These are phyloP conservation scores for Petrophora chlorosata DNA, from an alignment of 2,888 invertebrate species.

Conservation along the genomic window DNA sequence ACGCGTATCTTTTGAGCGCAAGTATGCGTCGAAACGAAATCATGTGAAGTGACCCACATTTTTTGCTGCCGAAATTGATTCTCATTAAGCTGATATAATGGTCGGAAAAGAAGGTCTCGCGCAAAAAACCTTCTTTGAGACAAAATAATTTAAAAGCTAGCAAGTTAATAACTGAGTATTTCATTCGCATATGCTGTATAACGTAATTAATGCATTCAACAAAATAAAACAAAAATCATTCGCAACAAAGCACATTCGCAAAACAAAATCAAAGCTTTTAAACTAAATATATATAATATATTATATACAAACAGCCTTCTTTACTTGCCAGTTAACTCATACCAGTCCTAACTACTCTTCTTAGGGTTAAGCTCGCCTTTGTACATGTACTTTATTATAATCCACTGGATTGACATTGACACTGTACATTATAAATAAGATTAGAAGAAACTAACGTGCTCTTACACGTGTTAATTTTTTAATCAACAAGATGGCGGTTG, in stretches of 20 bases:
- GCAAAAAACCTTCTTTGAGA: not conserved
- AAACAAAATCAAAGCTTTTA: not conserved
- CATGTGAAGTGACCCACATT: not conserved
- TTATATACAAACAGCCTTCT: too few species aligned
- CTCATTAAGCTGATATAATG: not conserved
- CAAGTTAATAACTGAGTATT: not conserved
- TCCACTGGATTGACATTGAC: too few species aligned
- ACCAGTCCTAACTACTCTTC: too few species aligned
- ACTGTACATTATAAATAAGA: too few species aligned
- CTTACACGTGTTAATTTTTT: too few species aligned
- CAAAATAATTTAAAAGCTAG: not conserved
- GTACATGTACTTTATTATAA: too few species aligned
- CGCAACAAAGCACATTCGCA: slow-evolving; percentile 8
- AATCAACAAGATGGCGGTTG: too few species aligned
- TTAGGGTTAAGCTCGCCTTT: too few species aligned
- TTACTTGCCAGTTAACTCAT: too few species aligned
- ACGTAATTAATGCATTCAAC: not conserved
- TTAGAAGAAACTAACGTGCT: too few species aligned
- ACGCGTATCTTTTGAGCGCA: not conserved
- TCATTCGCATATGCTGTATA: not conserved
- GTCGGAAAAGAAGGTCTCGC: not conserved
- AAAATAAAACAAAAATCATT: not conserved
- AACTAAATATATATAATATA: not conserved
- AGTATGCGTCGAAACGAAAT: not conserved
- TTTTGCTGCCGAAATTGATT: not conserved